phyloP scores from a whole-genome alignment of 2,113 vertebrate genomes.

The Agapornis roseicollis region DNA sequence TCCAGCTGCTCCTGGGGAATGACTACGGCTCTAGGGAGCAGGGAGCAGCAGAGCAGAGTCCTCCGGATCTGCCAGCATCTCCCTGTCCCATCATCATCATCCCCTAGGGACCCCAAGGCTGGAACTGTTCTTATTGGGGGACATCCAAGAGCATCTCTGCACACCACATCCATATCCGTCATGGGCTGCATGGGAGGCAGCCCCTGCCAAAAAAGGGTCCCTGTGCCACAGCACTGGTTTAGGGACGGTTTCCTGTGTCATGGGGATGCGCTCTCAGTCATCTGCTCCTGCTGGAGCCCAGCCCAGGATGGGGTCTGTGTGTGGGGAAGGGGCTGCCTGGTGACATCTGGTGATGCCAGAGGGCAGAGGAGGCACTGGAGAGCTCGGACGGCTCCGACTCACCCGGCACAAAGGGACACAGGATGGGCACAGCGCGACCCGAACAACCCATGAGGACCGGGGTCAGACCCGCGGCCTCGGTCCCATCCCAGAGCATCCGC shows the following conservation, averaged over 20 bases:
- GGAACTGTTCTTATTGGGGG: not conserved
- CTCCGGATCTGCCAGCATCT: rapidly evolving
- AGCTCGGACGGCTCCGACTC: not conserved
- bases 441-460: not conserved
- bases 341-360: not conserved
- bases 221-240: rapidly evolving
- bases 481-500: too few species aligned
- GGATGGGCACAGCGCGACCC: rapidly evolving
- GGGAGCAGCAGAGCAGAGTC: not conserved
- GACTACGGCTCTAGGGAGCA: rapidly evolving
- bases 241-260: not conserved
- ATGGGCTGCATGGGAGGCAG: rapidly evolving
- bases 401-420: not conserved
- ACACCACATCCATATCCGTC: not conserved
- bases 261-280: rapidly evolving
- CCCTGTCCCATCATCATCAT: rapidly evolving
- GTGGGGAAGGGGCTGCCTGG: not conserved
- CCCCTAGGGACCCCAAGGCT: not conserved
- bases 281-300: not conserved
- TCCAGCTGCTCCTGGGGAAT: not conserved
- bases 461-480: not conserved
- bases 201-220: not conserved
- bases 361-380: not conserved
- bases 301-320: not conserved
- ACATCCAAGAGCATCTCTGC: rapidly evolving